Conservation (phyloP, 2,888 invertebrate genomes). For the Galerucella pusilla region DNA sequence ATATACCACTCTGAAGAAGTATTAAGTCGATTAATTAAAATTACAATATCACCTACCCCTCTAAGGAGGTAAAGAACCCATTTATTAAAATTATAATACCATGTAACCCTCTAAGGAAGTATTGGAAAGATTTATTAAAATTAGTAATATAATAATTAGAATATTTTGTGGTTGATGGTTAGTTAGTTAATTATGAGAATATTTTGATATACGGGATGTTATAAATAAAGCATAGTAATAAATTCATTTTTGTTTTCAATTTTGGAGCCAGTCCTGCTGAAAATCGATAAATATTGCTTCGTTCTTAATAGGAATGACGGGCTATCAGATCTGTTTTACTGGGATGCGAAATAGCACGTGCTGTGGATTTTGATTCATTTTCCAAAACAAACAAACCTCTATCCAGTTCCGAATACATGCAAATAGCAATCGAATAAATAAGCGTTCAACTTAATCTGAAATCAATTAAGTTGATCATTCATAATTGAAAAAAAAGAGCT, state of each 20-base stretch:
- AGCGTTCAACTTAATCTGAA: not conserved
- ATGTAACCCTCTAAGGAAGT: too few relatives aligned
- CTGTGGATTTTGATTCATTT: constrained; percentile 10
- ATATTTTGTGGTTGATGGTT: too few relatives aligned
- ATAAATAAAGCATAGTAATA: not conserved
- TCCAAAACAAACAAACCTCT: constrained; percentile 1
- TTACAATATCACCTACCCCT: too few relatives aligned
- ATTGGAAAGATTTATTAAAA: too few relatives aligned
- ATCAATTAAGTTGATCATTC: not conserved
- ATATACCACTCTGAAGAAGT: too few relatives aligned
- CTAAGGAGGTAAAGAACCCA: too few relatives aligned
- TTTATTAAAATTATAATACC: too few relatives aligned
- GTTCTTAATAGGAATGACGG: constrained; percentile 22
- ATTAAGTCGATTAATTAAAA: too few relatives aligned
- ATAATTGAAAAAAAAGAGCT: not conserved
- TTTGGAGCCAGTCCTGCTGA: not conserved
- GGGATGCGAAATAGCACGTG: constrained; percentile 21
- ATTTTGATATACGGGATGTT: too few relatives aligned
- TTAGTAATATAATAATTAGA: too few relatives aligned
- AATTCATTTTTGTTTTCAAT: not conserved
- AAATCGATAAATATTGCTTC: constrained; percentile 19
- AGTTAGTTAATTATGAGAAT: too few relatives aligned
- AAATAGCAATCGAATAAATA: not conserved
- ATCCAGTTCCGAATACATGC: not conserved
- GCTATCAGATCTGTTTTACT: constrained; percentile 17